A percentile compares a stretch with the other conserved stretches of the same genome.
phyloP scores from a whole-genome alignment of 2,113 vertebrate genomes.

The Asarcornis scutulata region DNA sequence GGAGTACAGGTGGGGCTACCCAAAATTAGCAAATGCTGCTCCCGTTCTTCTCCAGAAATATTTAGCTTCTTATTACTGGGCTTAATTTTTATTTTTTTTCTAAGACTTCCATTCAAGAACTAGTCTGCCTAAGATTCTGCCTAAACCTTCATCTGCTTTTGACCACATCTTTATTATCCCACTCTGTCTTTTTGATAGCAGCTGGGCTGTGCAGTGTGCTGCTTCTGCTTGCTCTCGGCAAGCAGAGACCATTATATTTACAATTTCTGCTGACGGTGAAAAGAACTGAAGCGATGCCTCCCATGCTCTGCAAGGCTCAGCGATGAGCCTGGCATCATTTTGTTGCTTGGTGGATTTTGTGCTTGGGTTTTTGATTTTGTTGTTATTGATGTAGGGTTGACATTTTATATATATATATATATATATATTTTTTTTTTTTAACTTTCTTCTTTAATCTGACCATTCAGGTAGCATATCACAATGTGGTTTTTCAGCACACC shows the following conservation, averaged over 20 bases:
- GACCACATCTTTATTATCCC: background rate
- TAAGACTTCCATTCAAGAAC: background rate
- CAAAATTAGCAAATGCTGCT: rapidly evolving
- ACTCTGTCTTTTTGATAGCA: rapidly evolving
- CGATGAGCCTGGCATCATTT: background rate
- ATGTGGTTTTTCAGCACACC: rapidly evolving
- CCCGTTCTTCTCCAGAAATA: background rate
- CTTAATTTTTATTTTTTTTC: background rate
- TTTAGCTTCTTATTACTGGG: background rate
- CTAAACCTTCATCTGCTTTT: background rate
- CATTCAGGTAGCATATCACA: background rate
- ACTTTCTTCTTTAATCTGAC: background rate
- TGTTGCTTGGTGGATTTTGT: too few relatives aligned
- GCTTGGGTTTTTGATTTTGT: too few relatives aligned
- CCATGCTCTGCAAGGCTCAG: rapidly evolving
- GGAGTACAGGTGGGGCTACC: background rate
- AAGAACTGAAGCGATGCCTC: background rate
- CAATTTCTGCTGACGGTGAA: background rate
- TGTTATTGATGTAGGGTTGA: background rate
- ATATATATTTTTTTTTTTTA: background rate
- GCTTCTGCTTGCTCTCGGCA: background rate
- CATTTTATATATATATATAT: background rate
- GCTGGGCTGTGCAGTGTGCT: rapidly evolving
- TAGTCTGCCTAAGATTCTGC: background rate
- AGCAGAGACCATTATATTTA: background rate